Base-by-base conservation (phyloP, 2,113 vertebrate species). In the Rhegmatorhina hoffmannsi region DNA sequence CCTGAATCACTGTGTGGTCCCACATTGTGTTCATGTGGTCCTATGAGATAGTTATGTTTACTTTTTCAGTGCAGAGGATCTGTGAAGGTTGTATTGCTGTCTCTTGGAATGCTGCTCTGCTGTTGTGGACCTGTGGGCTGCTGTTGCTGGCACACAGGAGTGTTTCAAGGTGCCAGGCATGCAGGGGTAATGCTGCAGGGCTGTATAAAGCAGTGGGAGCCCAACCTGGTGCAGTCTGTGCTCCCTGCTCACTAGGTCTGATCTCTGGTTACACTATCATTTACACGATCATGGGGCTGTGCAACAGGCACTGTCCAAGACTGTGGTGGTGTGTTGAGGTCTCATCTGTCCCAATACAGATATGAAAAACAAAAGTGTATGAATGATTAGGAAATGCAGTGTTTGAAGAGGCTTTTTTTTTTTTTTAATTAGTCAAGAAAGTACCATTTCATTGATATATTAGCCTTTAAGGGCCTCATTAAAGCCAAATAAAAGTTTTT, bases 221-320 rank as follows among this genome's bases (percentile, higher is more conserved):
- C n/a, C 34, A 20, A 17, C 7, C 3, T 2, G 1, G n/a, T 1
- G 33, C 25, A 8, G 34, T 3, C 17, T 28, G 31, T 13, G 38
- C 47, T 59, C 59, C 11, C 13, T 49, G 59, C 34, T 60, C 6
- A 6, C 46, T 6, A 9, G 44, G 29, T 13, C 53, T 76, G 29
- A 13, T 17, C 20, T 40, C 34, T 25, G 7, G 11, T 43, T 38
- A 40, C 19, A 4, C 13, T 5, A 1, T 21, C 16, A 13, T 1
- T 43, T 38, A 40, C 19, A 4, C 13, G 4, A 1, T 25, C 16
- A 13, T 1, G 4, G 40, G 17, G 43, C 63, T 76, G 36, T 7
- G 38, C 33, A 7, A 55, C 17, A 49, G 49, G 8, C 25, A 44
- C 25, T 10, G 13, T 31, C n/a, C 52, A 50, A 73, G 15, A 49